Evolutionary conservation across 2,797 vertebrate species (phyloP).

Genomic region (Anniella stebbinsi): DNA sequence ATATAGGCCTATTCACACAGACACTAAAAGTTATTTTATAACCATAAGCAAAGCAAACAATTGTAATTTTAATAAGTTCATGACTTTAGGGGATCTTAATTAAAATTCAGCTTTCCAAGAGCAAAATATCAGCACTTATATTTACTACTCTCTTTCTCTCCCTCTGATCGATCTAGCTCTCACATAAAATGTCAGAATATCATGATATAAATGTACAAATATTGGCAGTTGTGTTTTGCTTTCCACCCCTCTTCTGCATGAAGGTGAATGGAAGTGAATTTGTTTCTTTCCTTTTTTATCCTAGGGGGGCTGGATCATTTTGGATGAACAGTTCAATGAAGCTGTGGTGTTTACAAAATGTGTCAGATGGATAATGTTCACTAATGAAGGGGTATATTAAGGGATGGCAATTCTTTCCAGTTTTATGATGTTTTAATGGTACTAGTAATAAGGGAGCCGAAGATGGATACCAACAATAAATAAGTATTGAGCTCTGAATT

Average conservation of each 20-base stretch:
- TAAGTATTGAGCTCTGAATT: slow-evolving; percentile 52
- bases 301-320: slow-evolving; percentile 32
- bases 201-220: slow-evolving; percentile 64
- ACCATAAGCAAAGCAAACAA: slow-evolving; percentile 39
- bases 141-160: background rate
- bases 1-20: background rate
- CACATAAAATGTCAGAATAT: slow-evolving; percentile 44
- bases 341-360: slow-evolving; percentile 62
- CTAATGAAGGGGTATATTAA: slow-evolving; percentile 58
- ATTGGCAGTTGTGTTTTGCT: slow-evolving; percentile 48
- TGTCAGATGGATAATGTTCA: slow-evolving; percentile 64
- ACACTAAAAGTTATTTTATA: background rate
- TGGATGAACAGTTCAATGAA: slow-evolving; percentile 43
- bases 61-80: slow-evolving; percentile 42
- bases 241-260: slow-evolving; percentile 44
- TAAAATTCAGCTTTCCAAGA: slow-evolving; percentile 39
- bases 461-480: slow-evolving; percentile 58
- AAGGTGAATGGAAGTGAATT: slow-evolving; percentile 59
- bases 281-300: slow-evolving; percentile 13
- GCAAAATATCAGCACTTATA: slow-evolving; percentile 57
- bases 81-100: slow-evolving; percentile 55
- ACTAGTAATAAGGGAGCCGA: slow-evolving; percentile 54
- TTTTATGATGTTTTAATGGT: slow-evolving; percentile 63
- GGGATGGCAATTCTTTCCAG: slow-evolving; percentile 60
- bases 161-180: slow-evolving; percentile 37